A percentile compares a stretch with the other conserved stretches of the same genome.
Evolutionary conservation across 2,797 vertebrate species (phyloP).

Genomic region (Protosalanx chinensis): DNA sequence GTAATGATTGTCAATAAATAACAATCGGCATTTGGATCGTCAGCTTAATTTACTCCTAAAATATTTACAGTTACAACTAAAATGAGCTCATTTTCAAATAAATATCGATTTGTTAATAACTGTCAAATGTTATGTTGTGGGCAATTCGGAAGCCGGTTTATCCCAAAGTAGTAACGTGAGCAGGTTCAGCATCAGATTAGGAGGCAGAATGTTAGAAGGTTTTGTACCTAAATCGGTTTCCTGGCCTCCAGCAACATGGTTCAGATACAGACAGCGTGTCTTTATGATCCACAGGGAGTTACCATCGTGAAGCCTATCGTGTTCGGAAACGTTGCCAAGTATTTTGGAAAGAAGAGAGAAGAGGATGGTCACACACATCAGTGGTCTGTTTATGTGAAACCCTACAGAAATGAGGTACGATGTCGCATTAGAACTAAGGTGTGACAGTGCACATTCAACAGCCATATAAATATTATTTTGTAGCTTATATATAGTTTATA

Average conservation of each 20-base stretch:
- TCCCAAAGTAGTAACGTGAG: too few relatives aligned
- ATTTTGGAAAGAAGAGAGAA: slow-evolving; percentile 96
- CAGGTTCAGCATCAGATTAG: too few relatives aligned
- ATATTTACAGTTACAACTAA: too few relatives aligned
- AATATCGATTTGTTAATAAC: too few relatives aligned
- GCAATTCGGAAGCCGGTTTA: too few relatives aligned
- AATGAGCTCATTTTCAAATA: too few relatives aligned
- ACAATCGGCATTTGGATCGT: background rate
- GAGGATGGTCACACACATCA: slow-evolving; percentile 97
- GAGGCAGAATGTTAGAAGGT: too few relatives aligned
- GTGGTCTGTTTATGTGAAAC: slow-evolving; percentile 97
- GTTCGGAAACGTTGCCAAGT: slow-evolving; percentile 94
- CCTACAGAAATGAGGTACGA: slow-evolving; percentile 91
- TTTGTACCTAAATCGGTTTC: too few relatives aligned
- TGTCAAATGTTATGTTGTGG: too few relatives aligned
- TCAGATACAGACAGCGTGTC: background rate
- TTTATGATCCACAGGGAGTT: slow-evolving; percentile 77
- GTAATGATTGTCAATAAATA: background rate
- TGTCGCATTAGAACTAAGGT: too few relatives aligned
- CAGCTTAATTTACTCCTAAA: too few relatives aligned
- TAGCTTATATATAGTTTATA: too few relatives aligned
- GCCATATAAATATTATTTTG: background rate
- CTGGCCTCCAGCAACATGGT: background rate
- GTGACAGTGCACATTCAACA: background rate
- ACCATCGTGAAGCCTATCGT: slow-evolving; percentile 97